phyloP scores from a whole-genome alignment of 2,888 invertebrate species.

The Lepas anatifera region DNA sequence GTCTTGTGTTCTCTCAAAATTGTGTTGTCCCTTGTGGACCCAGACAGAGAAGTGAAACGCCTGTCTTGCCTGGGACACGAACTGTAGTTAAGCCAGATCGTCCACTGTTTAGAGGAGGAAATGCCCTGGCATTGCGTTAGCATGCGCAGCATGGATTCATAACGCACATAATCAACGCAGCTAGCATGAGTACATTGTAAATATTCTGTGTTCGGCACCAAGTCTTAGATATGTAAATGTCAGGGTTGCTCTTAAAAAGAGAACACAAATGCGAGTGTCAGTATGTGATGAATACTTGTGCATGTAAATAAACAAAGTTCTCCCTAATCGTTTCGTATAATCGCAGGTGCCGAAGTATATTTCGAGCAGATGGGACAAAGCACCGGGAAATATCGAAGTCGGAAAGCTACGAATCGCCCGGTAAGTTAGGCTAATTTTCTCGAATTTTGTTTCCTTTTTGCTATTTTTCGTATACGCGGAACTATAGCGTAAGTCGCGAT shows the following conservation, averaged over 20 bases:
- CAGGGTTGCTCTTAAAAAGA: neutral
- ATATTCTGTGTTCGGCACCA: neutral
- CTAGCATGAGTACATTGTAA: neutral
- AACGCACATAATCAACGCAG: no score
- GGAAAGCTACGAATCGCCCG: conserved; percentile 71
- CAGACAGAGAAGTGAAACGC: no score
- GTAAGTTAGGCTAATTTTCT: conserved; percentile 27
- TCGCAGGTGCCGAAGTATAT: conserved; percentile 77
- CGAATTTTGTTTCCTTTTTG: neutral
- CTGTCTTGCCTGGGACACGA: no score
- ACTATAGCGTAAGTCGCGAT: neutral
- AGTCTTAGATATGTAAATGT: neutral
- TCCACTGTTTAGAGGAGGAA: no score
- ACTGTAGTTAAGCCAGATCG: no score
- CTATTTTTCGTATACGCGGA: neutral
- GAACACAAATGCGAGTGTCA: neutral
- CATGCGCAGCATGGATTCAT: no score
- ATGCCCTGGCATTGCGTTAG: no score
- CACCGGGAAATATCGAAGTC: conserved; percentile 81
- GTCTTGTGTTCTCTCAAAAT: no score
- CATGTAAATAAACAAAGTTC: neutral
- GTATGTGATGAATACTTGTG: neutral
- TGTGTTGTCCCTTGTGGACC: no score
- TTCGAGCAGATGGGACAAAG: conserved; percentile 87
- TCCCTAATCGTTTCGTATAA: conserved; percentile 18